phyloP scores from a whole-genome alignment of 53 echinoderm and acorn worm genomes.

The Echinometra lucunter region DNA sequence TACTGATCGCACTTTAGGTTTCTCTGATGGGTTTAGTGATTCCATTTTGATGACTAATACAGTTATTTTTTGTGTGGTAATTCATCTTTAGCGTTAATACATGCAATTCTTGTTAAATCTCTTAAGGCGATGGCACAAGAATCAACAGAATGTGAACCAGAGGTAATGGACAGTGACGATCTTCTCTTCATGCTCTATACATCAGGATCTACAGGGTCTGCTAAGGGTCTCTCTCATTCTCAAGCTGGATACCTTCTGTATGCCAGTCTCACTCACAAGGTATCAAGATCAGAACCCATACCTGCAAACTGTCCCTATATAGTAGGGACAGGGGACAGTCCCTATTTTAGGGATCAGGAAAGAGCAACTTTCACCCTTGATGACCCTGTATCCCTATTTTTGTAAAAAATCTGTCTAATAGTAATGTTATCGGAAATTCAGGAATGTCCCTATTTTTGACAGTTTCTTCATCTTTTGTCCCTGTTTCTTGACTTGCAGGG shows the following conservation, averaged over 20 bases:
- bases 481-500: too few relatives aligned
- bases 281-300: conserved; percentile 29
- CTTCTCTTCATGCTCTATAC: conserved; percentile 97
- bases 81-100: not conserved
- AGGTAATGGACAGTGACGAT: conserved; percentile 88
- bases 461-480: too few relatives aligned
- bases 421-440: too few relatives aligned
- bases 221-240: conserved; percentile 90
- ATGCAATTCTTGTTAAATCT: not conserved
- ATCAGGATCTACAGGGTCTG: conserved; percentile 93
- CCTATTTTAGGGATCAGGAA: too few relatives aligned
- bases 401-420: too few relatives aligned
- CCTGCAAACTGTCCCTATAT: too few relatives aligned
- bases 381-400: too few relatives aligned
- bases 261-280: conserved; percentile 92
- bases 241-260: conserved; percentile 95
- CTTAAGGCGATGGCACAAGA: conserved; percentile 86
- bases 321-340: too few relatives aligned
- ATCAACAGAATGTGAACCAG: conserved; percentile 91
- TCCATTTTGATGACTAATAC: not conserved
- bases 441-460: too few relatives aligned
- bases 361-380: too few relatives aligned
- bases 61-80: not conserved
- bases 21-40: not conserved
- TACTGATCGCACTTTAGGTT: not conserved